A percentile compares a stretch with the other conserved stretches of the same genome.
phyloP scores from a whole-genome alignment of 2,113 vertebrate species.

The Cryptotis parvus region DNA sequence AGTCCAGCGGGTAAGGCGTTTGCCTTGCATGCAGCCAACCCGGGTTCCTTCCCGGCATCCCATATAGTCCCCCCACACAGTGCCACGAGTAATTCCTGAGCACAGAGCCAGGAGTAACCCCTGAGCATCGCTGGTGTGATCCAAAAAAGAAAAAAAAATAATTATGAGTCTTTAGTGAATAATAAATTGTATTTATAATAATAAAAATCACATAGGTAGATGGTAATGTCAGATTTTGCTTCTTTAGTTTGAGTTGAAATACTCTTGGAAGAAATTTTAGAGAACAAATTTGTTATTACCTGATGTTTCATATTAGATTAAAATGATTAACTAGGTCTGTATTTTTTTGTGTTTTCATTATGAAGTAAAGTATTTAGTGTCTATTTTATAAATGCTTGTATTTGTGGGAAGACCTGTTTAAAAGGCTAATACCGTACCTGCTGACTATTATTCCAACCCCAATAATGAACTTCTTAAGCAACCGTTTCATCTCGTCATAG shows the following conservation, averaged over 20 bases:
- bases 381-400: neutral
- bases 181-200: too few species aligned
- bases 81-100: too few species aligned
- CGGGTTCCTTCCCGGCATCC: too few species aligned
- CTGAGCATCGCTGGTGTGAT: too few species aligned
- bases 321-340: neutral
- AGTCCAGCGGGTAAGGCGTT: too few species aligned
- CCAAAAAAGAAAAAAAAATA: too few species aligned
- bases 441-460: too few species aligned
- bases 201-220: neutral
- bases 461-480: neutral
- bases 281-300: neutral
- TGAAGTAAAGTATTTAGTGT: constrained; percentile 30
- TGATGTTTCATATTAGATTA: constrained; percentile 42
- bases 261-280: constrained; percentile 34
- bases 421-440: too few species aligned
- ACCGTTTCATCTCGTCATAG: neutral
- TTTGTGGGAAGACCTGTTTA: neutral
- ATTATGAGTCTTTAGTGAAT: too few species aligned
- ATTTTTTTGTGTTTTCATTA: constrained; percentile 42
- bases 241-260: constrained; percentile 12
- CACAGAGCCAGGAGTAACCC: too few species aligned
- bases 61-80: too few species aligned
- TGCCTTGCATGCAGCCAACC: too few species aligned
- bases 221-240: neutral